A percentile compares a stretch with the other conserved stretches of the same genome.
phyloP scores from a whole-genome alignment of 2,888 invertebrate genomes.

The Napeogenes sylphis region DNA sequence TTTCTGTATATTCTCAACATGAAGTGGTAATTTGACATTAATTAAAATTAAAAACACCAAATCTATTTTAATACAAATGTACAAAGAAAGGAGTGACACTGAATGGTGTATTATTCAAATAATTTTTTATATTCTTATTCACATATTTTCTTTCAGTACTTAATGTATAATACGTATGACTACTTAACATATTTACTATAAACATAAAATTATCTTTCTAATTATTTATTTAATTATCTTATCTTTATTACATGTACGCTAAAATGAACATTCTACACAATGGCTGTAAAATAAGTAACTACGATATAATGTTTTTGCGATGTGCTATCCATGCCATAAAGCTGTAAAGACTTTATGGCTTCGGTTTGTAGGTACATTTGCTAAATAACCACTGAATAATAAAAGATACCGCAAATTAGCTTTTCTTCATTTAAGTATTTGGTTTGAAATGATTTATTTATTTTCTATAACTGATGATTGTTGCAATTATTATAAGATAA shows the following conservation, averaged over 20 bases:
- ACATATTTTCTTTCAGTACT: too few species aligned
- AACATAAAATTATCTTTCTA: not conserved
- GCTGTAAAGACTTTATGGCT: slow-evolving; percentile 25
- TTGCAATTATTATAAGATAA: too few species aligned
- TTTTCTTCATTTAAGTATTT: slow-evolving; percentile 1
- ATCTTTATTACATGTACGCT: slow-evolving; percentile 16
- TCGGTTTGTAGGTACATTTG: slow-evolving; percentile 18
- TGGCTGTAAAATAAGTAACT: slow-evolving; percentile 15
- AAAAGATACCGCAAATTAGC: slow-evolving; percentile 20
- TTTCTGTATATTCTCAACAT: too few species aligned
- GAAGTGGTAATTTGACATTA: too few species aligned
- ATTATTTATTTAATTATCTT: slow-evolving; percentile 4
- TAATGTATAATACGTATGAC: too few species aligned
- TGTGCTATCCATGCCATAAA: slow-evolving; percentile 24
- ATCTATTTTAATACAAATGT: too few species aligned
- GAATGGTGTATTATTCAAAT: too few species aligned
- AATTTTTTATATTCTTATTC: too few species aligned
- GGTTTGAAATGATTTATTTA: not conserved
- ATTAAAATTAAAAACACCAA: too few species aligned
- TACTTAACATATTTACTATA: too few species aligned
- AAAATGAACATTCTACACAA: slow-evolving; percentile 9
- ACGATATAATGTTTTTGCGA: slow-evolving; percentile 24
- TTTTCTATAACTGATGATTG: too few species aligned
- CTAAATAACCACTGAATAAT: slow-evolving; percentile 22
- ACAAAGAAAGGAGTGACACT: too few species aligned